A percentile compares a stretch with the other conserved stretches of the same genome.
Conservation (phyloP, 2,888 invertebrate species). For the Dolichopus griseipennis region DNA sequence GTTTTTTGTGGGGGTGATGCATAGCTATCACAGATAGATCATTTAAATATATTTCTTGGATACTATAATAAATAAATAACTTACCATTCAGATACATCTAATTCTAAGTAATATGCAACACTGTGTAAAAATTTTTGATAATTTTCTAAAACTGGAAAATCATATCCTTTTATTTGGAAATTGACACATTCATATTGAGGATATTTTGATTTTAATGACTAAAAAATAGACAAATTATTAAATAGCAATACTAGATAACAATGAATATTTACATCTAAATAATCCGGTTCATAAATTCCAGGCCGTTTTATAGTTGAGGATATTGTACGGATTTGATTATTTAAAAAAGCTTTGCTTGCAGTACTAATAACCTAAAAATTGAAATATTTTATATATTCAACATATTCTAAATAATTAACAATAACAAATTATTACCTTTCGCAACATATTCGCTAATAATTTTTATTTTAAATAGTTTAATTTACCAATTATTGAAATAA, state of each 20-base stretch:
- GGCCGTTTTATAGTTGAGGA: not conserved
- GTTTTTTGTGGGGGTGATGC: constrained; percentile 64
- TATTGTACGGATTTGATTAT: not conserved
- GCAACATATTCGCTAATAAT: too few relatives aligned
- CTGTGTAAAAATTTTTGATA: constrained; percentile 70
- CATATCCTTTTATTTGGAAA: constrained; percentile 73
- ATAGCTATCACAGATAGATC: constrained; percentile 52
- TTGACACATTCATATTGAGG: constrained; percentile 67
- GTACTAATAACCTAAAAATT: too few relatives aligned
- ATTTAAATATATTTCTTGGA: not conserved
- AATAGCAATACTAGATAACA: too few relatives aligned
- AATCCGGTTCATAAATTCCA: constrained; percentile 60
- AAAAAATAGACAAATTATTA: constrained; percentile 18
- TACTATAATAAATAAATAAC: constrained; percentile 14
- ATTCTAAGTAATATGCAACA: constrained; percentile 60
- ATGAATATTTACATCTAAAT: constrained; percentile 59
- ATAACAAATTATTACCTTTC: too few relatives aligned
- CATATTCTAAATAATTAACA: too few relatives aligned
- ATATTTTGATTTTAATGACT: constrained; percentile 49
- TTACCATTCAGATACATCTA: constrained; percentile 69
- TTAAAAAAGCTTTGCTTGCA: too few relatives aligned
- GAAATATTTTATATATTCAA: too few relatives aligned
- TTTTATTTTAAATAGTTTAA: too few relatives aligned
- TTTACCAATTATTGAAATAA: too few relatives aligned
- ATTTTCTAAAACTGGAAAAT: constrained; percentile 69